Evolutionary conservation across 2,888 invertebrate genomes (phyloP), one percentile per base, ranked within the genome.

Genomic region (Lamellibrachia satsuma): DNA sequence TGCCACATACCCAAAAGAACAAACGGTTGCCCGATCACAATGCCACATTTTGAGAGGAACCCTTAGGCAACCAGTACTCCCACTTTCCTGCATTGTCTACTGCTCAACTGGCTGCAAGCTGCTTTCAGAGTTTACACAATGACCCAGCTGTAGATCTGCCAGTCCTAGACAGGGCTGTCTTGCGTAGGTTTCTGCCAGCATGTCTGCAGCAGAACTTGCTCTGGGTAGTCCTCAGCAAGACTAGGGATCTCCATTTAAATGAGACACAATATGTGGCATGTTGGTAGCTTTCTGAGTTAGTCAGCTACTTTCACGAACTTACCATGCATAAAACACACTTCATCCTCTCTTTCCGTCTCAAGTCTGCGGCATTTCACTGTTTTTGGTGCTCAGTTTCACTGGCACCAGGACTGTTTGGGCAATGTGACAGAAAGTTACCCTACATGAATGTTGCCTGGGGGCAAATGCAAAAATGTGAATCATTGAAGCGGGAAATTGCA

Each of bases 401-500:
- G 39, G 39, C 39, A 39, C 39, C 22, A 75, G 22, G 75, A 75
- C 75, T 75, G 75, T 22, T 75, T 15, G 15, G n/a, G 22, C 75
- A 22, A 22, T 75, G n/a, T 75, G 75, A 75, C 75, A 75, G 75
- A 75, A 75, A n/a, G 2, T 75, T 75, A 75, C 75, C 75, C 22
- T n/a, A 75, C 75, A 75, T 15, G 15, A 4, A 6, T 15, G 4
- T 75, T 6, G 75, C 75, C 75, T 75, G 75, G 22, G 75, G 75
- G 75, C n/a, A 75, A 75, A 75, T 75, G 75, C 75, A 75, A 75
- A 75, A 75, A 75, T 75, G 75, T 75, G 75, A 75, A 75, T 75
- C n/a, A 4, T 15, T 22, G n/a, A 15, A 75, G 60, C 0, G 60
- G 11, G 60, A 60, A 60, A 60, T 75, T 22, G 75, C 75, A 22